Percentiles rank a stretch among this genome's conserved stretches.
phyloP scores from a whole-genome alignment of 30 jellyfish, hydroid and myxozoan genomes.

The Pelagia noctiluca region DNA sequence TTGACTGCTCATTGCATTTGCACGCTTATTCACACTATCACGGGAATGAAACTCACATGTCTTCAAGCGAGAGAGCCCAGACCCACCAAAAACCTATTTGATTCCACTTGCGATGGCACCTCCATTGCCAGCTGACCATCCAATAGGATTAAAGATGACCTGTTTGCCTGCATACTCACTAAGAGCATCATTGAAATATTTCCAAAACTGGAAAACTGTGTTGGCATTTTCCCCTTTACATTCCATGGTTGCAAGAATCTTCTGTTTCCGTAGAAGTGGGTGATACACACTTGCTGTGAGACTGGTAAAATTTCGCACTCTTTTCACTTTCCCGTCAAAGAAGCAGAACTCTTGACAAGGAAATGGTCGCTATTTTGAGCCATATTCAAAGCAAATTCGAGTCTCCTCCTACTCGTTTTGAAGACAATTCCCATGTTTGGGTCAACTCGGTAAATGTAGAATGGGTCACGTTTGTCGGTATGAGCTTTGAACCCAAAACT shows the following conservation, averaged over 20 bases:
- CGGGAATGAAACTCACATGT: conserved; percentile 28
- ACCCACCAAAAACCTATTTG: conserved; percentile 26
- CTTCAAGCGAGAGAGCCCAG: conserved; percentile 37
- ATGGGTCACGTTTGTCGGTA: conserved; percentile 37
- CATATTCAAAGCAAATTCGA: conserved; percentile 31
- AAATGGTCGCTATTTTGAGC: conserved; percentile 23
- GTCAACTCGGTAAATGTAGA: conserved; percentile 20
- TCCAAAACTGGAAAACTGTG: conserved; percentile 3
- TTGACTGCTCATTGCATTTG: conserved; percentile 34
- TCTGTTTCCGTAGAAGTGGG: conserved; percentile 31
- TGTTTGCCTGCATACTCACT: conserved; percentile 38
- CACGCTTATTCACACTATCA: conserved; percentile 30
- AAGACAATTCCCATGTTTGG: conserved; percentile 19
- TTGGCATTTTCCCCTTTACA: conserved; percentile 13
- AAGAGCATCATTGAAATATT: conserved; percentile 22
- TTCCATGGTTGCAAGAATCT: conserved; percentile 34
- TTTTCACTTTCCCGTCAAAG: conserved; percentile 28
- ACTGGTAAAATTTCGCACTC: conserved; percentile 31
- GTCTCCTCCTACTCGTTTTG: conserved; percentile 34
- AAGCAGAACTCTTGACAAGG: conserved; percentile 29
- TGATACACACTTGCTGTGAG: conserved; percentile 32
- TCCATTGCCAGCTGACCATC: conserved; percentile 40
- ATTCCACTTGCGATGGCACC: conserved; percentile 34
- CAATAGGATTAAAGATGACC: conserved; percentile 24
- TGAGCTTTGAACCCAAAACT: conserved; percentile 28